A percentile compares a stretch with the other conserved stretches of the same genome.
phyloP scores from a whole-genome alignment of 1,140 invertebrate genomes.

The Lutraria rhynchaena region DNA sequence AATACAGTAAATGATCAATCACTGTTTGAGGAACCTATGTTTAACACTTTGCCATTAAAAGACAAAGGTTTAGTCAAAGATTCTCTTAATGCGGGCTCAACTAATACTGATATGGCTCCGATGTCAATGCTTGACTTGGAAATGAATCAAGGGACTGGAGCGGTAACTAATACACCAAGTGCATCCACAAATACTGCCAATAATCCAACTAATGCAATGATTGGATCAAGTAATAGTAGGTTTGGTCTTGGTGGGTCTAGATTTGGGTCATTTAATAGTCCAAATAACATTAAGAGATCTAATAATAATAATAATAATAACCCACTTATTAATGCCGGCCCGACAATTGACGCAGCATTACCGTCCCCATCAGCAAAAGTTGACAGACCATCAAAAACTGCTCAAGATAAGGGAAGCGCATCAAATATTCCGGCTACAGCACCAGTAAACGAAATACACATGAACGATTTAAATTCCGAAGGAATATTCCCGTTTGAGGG shows the following conservation, averaged over 20 bases:
- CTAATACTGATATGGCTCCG: neutral
- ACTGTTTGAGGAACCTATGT: neutral
- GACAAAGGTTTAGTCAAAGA: neutral
- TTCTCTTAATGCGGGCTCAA: neutral
- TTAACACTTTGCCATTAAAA: neutral
- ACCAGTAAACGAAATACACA: conserved; percentile 4
- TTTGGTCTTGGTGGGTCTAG: too few relatives aligned
- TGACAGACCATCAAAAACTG: too few relatives aligned
- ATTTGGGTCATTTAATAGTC: too few relatives aligned
- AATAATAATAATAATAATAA: too few relatives aligned
- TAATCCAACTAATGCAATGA: too few relatives aligned
- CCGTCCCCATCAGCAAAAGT: too few relatives aligned
- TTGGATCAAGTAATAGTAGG: neutral
- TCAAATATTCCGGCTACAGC: neutral
- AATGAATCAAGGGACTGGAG: neutral
- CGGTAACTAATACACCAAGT: neutral
- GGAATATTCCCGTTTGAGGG: conserved; percentile 56
- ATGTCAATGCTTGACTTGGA: neutral
- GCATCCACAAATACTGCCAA: neutral
- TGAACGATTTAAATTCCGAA: conserved; percentile 30
- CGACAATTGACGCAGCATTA: too few relatives aligned
- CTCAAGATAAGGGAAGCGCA: too few relatives aligned
- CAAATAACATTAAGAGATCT: too few relatives aligned
- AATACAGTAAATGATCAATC: neutral
- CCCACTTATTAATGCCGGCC: too few relatives aligned